These are phyloP conservation scores for Mesaphorura yosii DNA, from an alignment of 1,140 invertebrate genomes.

Conservation along the genomic window DNA sequence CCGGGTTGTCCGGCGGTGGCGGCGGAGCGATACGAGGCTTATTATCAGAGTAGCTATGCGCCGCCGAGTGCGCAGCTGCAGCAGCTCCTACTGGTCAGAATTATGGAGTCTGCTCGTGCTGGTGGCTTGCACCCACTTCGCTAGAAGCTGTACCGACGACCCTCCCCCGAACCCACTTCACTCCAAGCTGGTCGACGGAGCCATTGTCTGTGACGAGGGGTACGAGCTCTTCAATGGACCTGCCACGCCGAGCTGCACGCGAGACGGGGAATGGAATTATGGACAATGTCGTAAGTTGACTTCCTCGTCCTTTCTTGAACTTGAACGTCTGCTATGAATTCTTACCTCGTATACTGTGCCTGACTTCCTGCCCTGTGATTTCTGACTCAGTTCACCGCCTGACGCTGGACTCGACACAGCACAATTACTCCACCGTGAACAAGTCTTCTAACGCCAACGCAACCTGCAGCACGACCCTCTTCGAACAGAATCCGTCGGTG, in stretches of 20 bases:
- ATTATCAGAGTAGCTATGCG: too few species aligned
- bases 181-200: background rate
- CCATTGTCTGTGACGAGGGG: constrained; percentile 3
- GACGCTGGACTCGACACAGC: background rate
- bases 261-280: background rate
- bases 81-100: too few species aligned
- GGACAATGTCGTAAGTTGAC: background rate
- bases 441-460: background rate
- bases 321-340: too few species aligned
- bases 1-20: too few species aligned
- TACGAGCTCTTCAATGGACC: background rate
- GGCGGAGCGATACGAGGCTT: too few species aligned
- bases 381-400: too few species aligned
- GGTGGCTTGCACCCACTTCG: too few species aligned
- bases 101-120: too few species aligned
- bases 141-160: too few species aligned
- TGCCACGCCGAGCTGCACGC: background rate
- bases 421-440: background rate
- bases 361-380: background rate
- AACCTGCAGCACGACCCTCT: background rate
- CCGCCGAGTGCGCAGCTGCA: too few species aligned
- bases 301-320: too few species aligned
- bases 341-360: too few species aligned
- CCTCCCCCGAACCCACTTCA: background rate
- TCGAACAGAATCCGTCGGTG: background rate